phyloP scores from a whole-genome alignment of 2,113 vertebrate genomes.

The Grantiella picta region DNA sequence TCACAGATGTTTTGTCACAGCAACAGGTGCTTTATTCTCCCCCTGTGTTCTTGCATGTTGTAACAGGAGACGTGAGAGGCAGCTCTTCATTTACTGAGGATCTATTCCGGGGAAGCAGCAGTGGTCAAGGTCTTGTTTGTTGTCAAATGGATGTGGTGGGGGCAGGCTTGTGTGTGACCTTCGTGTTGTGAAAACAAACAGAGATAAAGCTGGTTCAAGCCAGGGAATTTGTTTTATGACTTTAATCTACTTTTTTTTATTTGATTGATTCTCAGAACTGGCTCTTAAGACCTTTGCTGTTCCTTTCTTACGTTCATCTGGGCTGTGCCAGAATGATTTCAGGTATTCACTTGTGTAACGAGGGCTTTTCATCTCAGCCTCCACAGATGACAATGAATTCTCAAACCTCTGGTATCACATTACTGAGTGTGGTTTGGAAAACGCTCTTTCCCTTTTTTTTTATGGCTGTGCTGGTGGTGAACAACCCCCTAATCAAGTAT shows the following conservation, averaged over 20 bases:
- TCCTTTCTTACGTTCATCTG: not conserved
- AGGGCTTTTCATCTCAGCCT: not conserved
- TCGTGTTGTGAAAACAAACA: not conserved
- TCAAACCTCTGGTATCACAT: not conserved
- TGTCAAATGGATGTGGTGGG: accelerated
- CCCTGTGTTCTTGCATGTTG: not conserved
- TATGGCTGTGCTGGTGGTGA: not conserved
- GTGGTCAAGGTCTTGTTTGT: not conserved
- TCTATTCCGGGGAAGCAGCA: not conserved
- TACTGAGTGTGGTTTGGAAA: not conserved
- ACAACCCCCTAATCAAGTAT: not conserved
- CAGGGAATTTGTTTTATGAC: not conserved
- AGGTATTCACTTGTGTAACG: not conserved
- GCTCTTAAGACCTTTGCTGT: not conserved
- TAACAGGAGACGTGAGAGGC: not conserved
- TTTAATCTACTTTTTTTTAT: not conserved
- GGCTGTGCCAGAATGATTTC: not conserved
- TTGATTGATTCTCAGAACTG: not conserved
- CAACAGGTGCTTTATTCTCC: not conserved
- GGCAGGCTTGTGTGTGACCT: not conserved
- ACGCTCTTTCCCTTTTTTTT: not conserved
- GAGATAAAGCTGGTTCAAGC: not conserved
- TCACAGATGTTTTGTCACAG: not conserved
- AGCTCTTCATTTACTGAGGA: not conserved
- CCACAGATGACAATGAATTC: not conserved